Base-by-base conservation (phyloP, 1,140 invertebrate species). In the Phymastichus coffea region DNA sequence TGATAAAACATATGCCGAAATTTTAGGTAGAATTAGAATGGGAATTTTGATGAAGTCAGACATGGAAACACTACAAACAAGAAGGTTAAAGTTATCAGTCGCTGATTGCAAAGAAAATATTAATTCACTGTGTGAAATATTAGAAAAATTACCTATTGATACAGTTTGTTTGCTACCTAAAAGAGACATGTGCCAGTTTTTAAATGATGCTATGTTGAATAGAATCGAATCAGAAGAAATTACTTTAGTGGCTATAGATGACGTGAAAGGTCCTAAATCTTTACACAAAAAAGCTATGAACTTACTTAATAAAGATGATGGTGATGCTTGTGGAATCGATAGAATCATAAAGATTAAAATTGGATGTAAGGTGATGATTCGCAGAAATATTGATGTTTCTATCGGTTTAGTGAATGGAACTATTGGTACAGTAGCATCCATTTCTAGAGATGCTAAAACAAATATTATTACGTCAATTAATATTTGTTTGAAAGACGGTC, bases 401-500 rank as follows among this genome's bases (percentile, higher is more conserved):
- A n/a, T n/a, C n/a, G n/a, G n/a, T n/a, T n/a, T n/a, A n/a, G n/a
- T n/a, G n/a, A n/a, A n/a, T n/a, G n/a, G n/a, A n/a, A n/a, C n/a
- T n/a, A n/a, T n/a, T n/a, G n/a, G n/a, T n/a, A n/a, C n/a, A n/a
- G n/a, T n/a, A n/a, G n/a, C n/a, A n/a, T n/a, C n/a, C n/a, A n/a
- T n/a, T n/a, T n/a, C n/a, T n/a, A n/a, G n/a, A n/a, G n/a, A n/a
- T n/a, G n/a, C n/a, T n/a, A n/a, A n/a, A n/a, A n/a, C n/a, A n/a
- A n/a, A n/a, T n/a, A n/a, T n/a, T n/a, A n/a, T n/a, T n/a, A n/a
- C n/a, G n/a, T n/a, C n/a, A n/a, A n/a, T n/a, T n/a, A 74, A 76
- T 66, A 71, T 76, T 57, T 66, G 70, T 59, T 61, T 71, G 22
- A 65, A 46, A 12, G 22, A 67, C 35, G 69, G 69, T 33, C 52